Evolutionary conservation across 2,888 invertebrate genomes (phyloP).

Genomic region (Xestia c-nigrum): DNA sequence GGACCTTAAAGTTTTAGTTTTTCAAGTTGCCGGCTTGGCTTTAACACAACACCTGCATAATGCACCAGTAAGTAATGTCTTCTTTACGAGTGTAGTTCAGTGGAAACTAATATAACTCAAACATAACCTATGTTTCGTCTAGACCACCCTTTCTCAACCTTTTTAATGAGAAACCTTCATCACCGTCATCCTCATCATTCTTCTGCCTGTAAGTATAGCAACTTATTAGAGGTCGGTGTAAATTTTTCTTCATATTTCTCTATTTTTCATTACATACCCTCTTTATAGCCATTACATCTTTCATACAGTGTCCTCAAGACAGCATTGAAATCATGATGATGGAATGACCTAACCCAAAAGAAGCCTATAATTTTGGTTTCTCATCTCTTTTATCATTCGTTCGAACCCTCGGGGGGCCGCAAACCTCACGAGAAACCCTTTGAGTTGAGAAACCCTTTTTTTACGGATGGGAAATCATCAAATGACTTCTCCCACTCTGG

Average conservation of each 20-base stretch:
- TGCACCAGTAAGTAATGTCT: conserved; percentile 31
- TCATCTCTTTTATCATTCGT: neutral
- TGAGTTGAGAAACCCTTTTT: neutral
- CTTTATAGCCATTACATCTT: neutral
- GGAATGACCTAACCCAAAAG: no score
- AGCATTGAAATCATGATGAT: no score
- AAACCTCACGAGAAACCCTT: neutral
- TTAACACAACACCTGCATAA: conserved; percentile 19
- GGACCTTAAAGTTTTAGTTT: conserved; percentile 4
- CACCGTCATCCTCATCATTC: neutral
- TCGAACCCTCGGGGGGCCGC: neutral
- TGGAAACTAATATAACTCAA: conserved; percentile 20
- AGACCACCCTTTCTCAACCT: neutral
- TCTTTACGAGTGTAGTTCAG: conserved; percentile 42
- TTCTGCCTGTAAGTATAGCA: neutral
- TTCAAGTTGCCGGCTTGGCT: neutral
- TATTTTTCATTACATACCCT: no score
- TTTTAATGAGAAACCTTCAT: neutral
- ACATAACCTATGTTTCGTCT: conserved; percentile 18
- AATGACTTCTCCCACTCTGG: no score
- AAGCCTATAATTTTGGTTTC: neutral
- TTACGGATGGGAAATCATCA: no score
- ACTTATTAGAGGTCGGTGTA: neutral
- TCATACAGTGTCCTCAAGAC: no score
- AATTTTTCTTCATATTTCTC: neutral